Evolutionary conservation across 1,140 invertebrate genomes (phyloP).

Genomic region (Globodera rostochiensis): DNA sequence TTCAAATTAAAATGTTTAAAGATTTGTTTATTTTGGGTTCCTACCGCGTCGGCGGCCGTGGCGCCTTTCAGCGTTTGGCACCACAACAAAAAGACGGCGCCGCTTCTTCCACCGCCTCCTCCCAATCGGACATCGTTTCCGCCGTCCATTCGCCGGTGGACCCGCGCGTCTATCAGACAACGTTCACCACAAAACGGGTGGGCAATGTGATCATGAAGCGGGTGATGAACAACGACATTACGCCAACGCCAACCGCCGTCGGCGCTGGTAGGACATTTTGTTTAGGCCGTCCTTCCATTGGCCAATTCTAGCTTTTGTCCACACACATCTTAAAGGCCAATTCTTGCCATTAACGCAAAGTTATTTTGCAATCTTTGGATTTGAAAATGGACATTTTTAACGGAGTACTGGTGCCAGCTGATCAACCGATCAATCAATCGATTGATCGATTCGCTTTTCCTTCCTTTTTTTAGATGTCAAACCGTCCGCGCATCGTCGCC

Average conservation of each 20-base stretch:
- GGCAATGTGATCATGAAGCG: constrained; percentile 60
- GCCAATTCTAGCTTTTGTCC: no score
- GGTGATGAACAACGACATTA: constrained; percentile 34
- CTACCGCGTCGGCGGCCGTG: constrained; percentile 53
- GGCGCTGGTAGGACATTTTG: background rate
- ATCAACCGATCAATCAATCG: background rate
- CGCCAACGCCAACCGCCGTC: constrained; percentile 29
- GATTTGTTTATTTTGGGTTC: constrained; percentile 15
- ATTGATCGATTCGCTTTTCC: background rate
- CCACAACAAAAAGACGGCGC: constrained; percentile 38
- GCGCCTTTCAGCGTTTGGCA: constrained; percentile 65
- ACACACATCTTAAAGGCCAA: no score
- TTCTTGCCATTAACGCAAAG: no score
- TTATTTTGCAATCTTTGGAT: no score
- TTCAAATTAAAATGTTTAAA: no score
- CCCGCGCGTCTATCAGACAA: constrained; percentile 51
- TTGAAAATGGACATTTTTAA: no score
- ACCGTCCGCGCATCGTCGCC: constrained; percentile 6
- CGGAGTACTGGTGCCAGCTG: background rate
- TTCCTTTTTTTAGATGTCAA: constrained; percentile 25
- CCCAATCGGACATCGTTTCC: constrained; percentile 29
- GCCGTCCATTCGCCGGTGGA: constrained; percentile 39
- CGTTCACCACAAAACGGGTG: constrained; percentile 61
- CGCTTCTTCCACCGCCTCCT: constrained; percentile 22
- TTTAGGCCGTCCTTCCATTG: background rate